Conservation (phyloP, 2,797 vertebrate species). For the Chaenodraco wilsoni region DNA sequence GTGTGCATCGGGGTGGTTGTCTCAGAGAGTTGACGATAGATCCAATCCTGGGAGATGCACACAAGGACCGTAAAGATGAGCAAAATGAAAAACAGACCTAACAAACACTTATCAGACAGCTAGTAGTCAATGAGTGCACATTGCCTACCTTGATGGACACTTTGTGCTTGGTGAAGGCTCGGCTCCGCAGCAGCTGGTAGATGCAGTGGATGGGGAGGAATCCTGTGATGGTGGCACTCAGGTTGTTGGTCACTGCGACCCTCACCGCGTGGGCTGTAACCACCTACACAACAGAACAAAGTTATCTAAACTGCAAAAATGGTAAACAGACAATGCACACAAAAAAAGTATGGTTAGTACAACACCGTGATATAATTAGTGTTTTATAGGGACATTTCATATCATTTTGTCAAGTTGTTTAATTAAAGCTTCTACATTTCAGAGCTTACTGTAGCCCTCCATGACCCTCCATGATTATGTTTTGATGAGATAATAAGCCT, state of each 20-base stretch:
- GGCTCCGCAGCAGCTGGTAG: slow-evolving; percentile 95
- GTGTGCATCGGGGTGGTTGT: slow-evolving; percentile 95
- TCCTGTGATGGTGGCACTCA: slow-evolving; percentile 97
- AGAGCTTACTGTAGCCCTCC: neutral
- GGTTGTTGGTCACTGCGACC: slow-evolving; percentile 94
- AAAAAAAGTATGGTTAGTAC: neutral
- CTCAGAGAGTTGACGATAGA: slow-evolving; percentile 96
- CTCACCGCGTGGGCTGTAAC: slow-evolving; percentile 98
- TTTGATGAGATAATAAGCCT: neutral
- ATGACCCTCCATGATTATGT: too few relatives aligned
- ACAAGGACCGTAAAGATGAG: neutral
- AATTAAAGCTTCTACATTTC: neutral
- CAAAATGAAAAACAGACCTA: neutral
- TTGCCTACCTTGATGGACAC: slow-evolving; percentile 95
- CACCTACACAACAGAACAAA: slow-evolving; percentile 82
- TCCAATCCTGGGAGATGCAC: slow-evolving; percentile 90
- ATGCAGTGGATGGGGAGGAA: slow-evolving; percentile 99
- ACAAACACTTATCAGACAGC: too few relatives aligned
- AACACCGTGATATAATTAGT: neutral
- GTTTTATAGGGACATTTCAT: neutral
- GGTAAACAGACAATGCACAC: neutral
- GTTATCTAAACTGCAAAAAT: neutral
- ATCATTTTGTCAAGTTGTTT: neutral
- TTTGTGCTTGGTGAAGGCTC: slow-evolving; percentile 99
- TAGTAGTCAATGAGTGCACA: neutral